phyloP scores from a whole-genome alignment of 2,797 vertebrate species.

The Champsocephalus esox region DNA sequence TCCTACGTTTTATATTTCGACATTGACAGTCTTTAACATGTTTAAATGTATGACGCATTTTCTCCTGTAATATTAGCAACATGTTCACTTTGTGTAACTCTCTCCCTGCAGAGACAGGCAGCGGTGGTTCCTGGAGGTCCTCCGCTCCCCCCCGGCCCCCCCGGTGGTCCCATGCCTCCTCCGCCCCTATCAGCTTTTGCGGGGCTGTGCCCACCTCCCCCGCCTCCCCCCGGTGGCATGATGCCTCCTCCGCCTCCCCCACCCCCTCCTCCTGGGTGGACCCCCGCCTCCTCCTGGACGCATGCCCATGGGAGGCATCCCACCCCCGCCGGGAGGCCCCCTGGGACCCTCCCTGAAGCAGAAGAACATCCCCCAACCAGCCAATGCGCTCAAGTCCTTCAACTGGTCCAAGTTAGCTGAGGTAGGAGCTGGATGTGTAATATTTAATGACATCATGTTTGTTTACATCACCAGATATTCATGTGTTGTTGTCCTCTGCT shows the following conservation, averaged over 20 bases:
- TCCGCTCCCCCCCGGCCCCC: slow-evolving; percentile 79
- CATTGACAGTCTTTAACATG: no score
- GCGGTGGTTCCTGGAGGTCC: slow-evolving; percentile 84
- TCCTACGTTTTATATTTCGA: not conserved
- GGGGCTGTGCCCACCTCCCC: slow-evolving; percentile 70
- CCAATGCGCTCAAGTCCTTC: slow-evolving; percentile 97
- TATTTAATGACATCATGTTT: not conserved
- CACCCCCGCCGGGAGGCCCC: slow-evolving; percentile 92
- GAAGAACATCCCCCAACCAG: slow-evolving; percentile 95
- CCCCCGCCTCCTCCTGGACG: slow-evolving; percentile 90
- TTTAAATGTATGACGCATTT: not conserved
- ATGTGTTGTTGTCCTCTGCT: slow-evolving; percentile 20
- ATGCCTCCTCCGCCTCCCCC: slow-evolving; percentile 85
- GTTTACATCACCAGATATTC: not conserved
- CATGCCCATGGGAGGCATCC: slow-evolving; percentile 85
- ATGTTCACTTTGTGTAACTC: not conserved
- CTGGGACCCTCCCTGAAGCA: slow-evolving; percentile 88
- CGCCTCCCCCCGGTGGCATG: slow-evolving; percentile 83
- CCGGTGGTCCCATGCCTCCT: slow-evolving; percentile 84
- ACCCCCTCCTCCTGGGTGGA: slow-evolving; percentile 88
- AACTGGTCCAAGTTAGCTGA: slow-evolving; percentile 98
- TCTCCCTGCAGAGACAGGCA: slow-evolving; percentile 72
- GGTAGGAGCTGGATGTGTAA: slow-evolving; percentile 74
- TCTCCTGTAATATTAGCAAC: not conserved
- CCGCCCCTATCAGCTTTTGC: slow-evolving; percentile 77